These are phyloP conservation scores for Merluccius polli DNA, from an alignment of 2,797 vertebrate genomes.

Conservation along the genomic window DNA sequence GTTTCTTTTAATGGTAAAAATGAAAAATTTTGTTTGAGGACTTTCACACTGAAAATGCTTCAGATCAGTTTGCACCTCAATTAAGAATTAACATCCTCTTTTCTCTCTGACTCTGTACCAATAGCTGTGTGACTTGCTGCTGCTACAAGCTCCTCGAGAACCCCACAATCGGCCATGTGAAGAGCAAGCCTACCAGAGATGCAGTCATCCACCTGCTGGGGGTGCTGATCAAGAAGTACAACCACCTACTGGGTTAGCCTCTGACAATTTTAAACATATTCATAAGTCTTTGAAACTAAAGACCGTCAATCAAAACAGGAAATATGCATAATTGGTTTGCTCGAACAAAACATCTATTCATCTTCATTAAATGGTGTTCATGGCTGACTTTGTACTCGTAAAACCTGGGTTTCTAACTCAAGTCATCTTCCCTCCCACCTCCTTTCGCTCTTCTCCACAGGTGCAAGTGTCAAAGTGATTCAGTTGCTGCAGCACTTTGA, in stretches of 20 bases:
- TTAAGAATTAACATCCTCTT: not conserved
- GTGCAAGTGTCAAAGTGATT: conserved; percentile 88
- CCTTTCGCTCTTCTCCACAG: conserved; percentile 56
- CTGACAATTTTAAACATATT: not conserved
- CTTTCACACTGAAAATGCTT: not conserved
- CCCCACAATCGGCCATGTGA: conserved; percentile 82
- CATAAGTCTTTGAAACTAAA: not conserved
- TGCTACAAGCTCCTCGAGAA: conserved; percentile 94
- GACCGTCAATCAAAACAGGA: not conserved
- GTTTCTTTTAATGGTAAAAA: not conserved
- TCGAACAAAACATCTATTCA: no score
- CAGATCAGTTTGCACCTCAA: not conserved
- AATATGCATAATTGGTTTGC: not conserved
- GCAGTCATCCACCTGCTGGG: conserved; percentile 84
- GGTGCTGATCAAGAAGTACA: conserved; percentile 82
- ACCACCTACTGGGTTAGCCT: conserved; percentile 86
- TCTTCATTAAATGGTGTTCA: not conserved
- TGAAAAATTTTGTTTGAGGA: not conserved
- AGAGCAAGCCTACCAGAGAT: conserved; percentile 82
- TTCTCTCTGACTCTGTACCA: not conserved
- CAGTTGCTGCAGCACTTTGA: conserved; percentile 95
- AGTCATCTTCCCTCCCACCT: not conserved
- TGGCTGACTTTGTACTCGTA: not conserved
- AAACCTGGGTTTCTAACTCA: not conserved
- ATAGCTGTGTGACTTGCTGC: conserved; percentile 86